Evolutionary conservation across 2,113 vertebrate genomes (phyloP).

Genomic region (Pelecanoides urinatrix): DNA sequence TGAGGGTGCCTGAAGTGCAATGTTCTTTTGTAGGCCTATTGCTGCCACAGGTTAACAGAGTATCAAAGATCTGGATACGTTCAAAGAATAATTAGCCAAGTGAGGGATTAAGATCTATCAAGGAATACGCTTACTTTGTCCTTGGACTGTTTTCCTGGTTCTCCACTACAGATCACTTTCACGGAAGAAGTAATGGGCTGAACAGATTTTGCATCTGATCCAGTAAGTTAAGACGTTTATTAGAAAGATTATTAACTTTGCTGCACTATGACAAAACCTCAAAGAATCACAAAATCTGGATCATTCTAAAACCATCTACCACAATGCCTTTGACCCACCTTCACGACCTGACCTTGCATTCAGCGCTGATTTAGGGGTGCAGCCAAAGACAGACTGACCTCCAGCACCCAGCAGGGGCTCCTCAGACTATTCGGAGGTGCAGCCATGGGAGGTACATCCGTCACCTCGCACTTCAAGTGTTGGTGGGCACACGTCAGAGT

Average conservation of each 20-base stretch:
- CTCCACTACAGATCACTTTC: not conserved
- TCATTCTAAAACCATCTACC: not conserved
- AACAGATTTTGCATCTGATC: not conserved
- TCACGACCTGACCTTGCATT: fast-evolving
- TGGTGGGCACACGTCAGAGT: not conserved
- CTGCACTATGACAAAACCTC: not conserved
- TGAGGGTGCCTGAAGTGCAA: not conserved
- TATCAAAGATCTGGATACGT: not conserved
- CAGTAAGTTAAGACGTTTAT: not conserved
- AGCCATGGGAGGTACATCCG: not conserved
- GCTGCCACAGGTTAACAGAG: not conserved
- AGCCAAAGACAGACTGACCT: not conserved
- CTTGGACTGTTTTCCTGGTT: not conserved
- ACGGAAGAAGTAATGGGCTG: not conserved
- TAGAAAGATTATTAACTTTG: not conserved
- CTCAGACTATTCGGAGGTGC: fast-evolving
- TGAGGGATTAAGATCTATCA: not conserved
- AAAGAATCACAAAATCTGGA: not conserved
- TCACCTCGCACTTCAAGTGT: not conserved
- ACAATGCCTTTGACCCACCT: not conserved
- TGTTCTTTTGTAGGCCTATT: not conserved
- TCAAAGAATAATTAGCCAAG: not conserved
- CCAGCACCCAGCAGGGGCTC: fast-evolving
- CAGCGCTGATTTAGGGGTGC: not conserved
- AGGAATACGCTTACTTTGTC: not conserved